phyloP scores from a whole-genome alignment of 1,140 invertebrate genomes.

The Steinernema khuongi region DNA sequence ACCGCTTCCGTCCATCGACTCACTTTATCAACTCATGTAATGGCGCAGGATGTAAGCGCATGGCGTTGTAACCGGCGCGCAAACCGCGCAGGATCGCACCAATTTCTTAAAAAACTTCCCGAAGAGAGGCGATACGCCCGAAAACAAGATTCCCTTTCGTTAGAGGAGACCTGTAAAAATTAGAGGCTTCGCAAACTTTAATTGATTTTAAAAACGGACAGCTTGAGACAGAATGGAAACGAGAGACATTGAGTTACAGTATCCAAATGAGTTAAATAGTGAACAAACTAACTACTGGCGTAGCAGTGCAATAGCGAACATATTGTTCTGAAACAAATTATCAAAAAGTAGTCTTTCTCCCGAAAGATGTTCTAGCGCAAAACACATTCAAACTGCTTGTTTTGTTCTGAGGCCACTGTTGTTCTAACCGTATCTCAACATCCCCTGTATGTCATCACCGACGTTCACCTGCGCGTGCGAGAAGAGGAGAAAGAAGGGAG shows the following conservation, averaged over 20 bases:
- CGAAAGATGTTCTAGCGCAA: no score
- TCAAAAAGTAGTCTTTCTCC: no score
- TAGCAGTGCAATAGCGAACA: no score
- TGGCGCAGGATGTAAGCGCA: not conserved
- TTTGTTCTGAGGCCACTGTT: not conserved
- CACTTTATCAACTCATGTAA: not conserved
- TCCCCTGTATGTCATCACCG: not conserved
- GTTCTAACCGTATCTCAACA: not conserved
- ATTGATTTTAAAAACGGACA: not conserved
- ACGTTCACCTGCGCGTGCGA: not conserved
- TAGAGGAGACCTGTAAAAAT: not conserved
- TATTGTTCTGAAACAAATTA: no score
- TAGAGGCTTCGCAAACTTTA: not conserved
- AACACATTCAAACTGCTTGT: no score
- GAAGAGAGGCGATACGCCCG: not conserved
- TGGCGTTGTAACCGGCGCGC: not conserved
- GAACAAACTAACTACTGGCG: not conserved
- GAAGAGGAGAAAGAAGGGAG: constrained; percentile 11
- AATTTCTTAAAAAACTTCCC: not conserved
- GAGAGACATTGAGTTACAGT: not conserved
- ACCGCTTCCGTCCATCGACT: not conserved
- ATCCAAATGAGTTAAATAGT: not conserved
- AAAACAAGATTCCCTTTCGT: constrained; percentile 13
- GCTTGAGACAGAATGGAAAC: not conserved
- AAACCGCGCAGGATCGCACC: not conserved